Evolutionary conservation across 2,888 invertebrate species (phyloP).

Genomic region (Cremastinae sp.): DNA sequence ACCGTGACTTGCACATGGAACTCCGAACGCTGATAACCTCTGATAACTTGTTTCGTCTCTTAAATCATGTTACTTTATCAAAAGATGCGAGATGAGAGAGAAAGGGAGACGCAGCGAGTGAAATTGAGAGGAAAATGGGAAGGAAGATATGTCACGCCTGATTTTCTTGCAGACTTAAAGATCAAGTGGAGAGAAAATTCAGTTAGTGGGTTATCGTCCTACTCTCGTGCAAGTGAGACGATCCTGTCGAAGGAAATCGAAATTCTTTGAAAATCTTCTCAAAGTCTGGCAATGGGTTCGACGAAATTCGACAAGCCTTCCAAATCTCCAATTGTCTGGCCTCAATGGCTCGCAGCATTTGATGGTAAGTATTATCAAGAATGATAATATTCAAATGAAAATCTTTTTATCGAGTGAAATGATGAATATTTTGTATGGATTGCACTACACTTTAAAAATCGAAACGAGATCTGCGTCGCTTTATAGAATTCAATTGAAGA

Average conservation of each 20-base stretch:
- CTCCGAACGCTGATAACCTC: constrained; percentile 29
- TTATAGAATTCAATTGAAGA: too few relatives aligned
- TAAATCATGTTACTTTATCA: constrained; percentile 42
- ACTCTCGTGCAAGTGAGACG: background rate
- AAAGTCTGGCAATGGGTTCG: constrained; percentile 48
- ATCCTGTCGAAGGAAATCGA: constrained; percentile 3
- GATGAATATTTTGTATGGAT: too few relatives aligned
- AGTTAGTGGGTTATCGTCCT: too few relatives aligned
- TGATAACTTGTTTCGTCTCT: constrained; percentile 4
- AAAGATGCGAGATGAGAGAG: constrained; percentile 13
- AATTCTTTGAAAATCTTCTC: too few relatives aligned
- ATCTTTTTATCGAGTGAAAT: too few relatives aligned
- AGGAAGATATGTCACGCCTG: background rate
- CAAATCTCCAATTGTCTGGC: constrained; percentile 50
- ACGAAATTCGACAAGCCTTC: constrained; percentile 43
- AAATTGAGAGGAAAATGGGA: constrained; percentile 2
- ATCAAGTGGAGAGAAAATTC: constrained; percentile 18
- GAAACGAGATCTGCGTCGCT: too few relatives aligned
- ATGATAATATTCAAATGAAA: background rate
- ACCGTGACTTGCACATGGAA: constrained; percentile 34
- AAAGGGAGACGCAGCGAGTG: background rate
- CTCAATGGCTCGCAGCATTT: constrained; percentile 56
- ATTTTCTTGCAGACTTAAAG: constrained; percentile 17
- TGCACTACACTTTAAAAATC: too few relatives aligned
- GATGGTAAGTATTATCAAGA: constrained; percentile 42